These are phyloP conservation scores for Lophius piscatorius DNA, from an alignment of 2,113 vertebrate genomes.

Conservation along the genomic window DNA sequence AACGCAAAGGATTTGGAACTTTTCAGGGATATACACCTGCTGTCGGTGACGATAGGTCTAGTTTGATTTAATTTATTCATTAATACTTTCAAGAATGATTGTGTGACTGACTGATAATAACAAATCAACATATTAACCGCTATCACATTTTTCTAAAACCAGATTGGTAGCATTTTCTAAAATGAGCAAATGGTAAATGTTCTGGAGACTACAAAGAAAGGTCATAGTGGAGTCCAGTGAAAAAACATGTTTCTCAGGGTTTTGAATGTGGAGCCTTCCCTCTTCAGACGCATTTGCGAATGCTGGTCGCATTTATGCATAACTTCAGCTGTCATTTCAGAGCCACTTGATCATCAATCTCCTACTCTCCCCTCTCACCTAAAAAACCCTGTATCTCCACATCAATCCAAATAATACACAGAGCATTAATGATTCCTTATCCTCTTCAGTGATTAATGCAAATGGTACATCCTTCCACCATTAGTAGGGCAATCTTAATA, in stretches of 20 bases:
- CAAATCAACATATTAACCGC: too few relatives aligned
- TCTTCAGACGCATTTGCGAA: not conserved
- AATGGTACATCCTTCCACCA: constrained; percentile 30
- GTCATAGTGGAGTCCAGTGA: not conserved
- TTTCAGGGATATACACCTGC: too few relatives aligned
- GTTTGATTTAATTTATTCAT: too few relatives aligned
- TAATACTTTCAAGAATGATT: too few relatives aligned
- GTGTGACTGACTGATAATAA: too few relatives aligned
- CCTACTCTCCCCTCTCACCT: constrained; percentile 8
- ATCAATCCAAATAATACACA: constrained; percentile 27
- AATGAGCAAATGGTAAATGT: too few relatives aligned
- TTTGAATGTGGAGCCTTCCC: not conserved
- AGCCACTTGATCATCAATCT: constrained; percentile 27
- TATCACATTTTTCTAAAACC: too few relatives aligned
- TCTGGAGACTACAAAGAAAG: too few relatives aligned
- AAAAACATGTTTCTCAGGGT: not conserved
- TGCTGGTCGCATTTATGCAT: not conserved
- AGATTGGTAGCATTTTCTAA: too few relatives aligned
- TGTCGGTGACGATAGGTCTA: too few relatives aligned
- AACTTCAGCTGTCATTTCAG: constrained; percentile 7
- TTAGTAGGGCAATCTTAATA: constrained; percentile 44
- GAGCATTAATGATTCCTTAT: constrained; percentile 19
- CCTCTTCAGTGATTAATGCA: constrained; percentile 54
- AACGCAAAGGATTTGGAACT: too few relatives aligned
- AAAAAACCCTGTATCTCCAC: constrained; percentile 17